These are phyloP conservation scores for Myrmecophaga tridactyla DNA, from an alignment of 2,113 vertebrate species.

Conservation along the genomic window DNA sequence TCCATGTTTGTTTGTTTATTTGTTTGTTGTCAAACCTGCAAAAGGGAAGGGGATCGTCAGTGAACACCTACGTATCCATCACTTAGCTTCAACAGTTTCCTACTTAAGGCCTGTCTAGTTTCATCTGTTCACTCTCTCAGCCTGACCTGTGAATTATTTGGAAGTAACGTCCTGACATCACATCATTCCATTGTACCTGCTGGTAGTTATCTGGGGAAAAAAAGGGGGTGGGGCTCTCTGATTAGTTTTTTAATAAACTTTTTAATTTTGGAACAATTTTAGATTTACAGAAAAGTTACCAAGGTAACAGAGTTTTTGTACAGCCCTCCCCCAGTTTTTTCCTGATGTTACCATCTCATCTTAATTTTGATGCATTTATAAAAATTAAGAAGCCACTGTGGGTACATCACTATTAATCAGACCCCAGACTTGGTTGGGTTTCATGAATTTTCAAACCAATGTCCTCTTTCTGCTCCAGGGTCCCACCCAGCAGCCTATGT, in stretches of 20 bases:
- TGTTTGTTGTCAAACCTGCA: not conserved
- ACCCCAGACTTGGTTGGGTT: not conserved
- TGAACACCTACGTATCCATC: not conserved
- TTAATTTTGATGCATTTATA: not conserved
- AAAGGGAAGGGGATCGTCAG: not conserved
- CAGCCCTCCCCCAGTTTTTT: not conserved
- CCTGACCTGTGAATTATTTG: not conserved
- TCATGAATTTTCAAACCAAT: not conserved
- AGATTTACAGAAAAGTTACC: not conserved
- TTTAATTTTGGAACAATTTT: not conserved
- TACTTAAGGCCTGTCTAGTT: not conserved
- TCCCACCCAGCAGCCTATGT: too few relatives aligned
- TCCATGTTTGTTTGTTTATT: slow-evolving; percentile 6
- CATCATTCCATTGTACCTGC: not conserved
- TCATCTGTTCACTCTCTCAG: not conserved
- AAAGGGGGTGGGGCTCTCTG: not conserved
- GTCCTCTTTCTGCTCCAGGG: not conserved
- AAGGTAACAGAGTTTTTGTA: not conserved
- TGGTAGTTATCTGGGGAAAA: not conserved
- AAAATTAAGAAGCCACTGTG: not conserved
- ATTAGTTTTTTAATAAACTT: not conserved
- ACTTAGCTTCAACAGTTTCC: not conserved
- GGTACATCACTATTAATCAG: not conserved
- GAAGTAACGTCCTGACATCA: not conserved
- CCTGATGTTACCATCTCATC: not conserved